Evolutionary conservation across 1,140 invertebrate genomes (phyloP).

Genomic region (Coptotermes formosanus): DNA sequence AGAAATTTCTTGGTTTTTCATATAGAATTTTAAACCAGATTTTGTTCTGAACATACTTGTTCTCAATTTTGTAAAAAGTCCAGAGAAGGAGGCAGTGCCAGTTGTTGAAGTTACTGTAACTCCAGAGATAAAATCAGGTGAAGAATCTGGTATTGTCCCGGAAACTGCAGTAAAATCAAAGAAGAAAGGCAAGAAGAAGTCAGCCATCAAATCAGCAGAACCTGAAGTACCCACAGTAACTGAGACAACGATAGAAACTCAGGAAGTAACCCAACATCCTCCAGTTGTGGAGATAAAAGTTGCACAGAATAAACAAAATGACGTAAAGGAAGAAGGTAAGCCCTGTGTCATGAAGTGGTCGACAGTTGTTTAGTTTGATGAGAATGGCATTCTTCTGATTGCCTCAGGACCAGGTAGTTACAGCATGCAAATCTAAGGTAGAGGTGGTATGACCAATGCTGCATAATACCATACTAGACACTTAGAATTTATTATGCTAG

Average conservation of each 20-base stretch:
- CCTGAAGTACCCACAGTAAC: slow-evolving; percentile 42
- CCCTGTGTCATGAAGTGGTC: no score
- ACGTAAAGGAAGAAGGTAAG: slow-evolving; percentile 2
- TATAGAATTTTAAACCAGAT: neutral
- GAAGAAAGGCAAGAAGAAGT: slow-evolving; percentile 35
- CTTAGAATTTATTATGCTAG: no score
- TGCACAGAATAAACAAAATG: neutral
- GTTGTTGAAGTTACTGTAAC: slow-evolving; percentile 44
- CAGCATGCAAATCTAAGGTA: no score
- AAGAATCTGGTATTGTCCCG: neutral
- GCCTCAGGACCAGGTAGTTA: no score
- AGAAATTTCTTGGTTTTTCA: neutral
- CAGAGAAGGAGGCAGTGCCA: slow-evolving; percentile 43
- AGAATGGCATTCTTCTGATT: no score
- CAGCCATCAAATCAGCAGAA: slow-evolving; percentile 41
- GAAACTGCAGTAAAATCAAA: slow-evolving; percentile 27
- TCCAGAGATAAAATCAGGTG: neutral
- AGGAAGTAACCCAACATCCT: neutral
- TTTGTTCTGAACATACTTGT: neutral
- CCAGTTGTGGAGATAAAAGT: neutral
- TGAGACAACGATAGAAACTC: neutral
- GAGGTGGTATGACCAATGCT: no score
- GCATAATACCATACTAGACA: no score
- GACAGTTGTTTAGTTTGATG: no score
- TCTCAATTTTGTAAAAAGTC: slow-evolving; percentile 29